A percentile compares a stretch with the other conserved stretches of the same genome.
phyloP scores from a whole-genome alignment of 2,113 vertebrate genomes.

The Syngnathus typhle region DNA sequence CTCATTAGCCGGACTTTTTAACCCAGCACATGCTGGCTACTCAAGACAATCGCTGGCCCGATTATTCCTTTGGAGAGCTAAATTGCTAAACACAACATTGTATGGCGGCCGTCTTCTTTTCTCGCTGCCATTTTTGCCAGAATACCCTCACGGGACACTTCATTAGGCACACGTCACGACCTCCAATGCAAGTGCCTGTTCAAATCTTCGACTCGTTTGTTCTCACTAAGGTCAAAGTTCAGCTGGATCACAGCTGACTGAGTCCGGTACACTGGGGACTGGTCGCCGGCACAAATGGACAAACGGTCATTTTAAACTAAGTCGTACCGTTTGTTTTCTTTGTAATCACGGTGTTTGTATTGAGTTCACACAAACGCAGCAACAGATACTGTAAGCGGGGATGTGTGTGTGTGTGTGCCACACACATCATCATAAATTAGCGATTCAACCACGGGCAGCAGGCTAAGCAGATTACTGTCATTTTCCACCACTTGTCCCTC shows the following conservation, averaged over 20 bases:
- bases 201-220: background rate
- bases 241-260: background rate
- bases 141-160: background rate
- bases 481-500: conserved; percentile 77
- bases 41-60: background rate
- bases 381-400: background rate
- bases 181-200: background rate
- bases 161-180: background rate
- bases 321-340: too few species aligned
- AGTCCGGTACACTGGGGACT: too few species aligned
- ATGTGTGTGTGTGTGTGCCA: background rate
- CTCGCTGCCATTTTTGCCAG: background rate
- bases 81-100: background rate
- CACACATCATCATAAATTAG: conserved; percentile 71
- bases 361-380: background rate
- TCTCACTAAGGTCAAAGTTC: background rate
- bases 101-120: background rate
- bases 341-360: background rate
- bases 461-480: conserved; percentile 77
- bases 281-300: too few species aligned
- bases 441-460: conserved; percentile 66
- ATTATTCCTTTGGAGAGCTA: background rate
- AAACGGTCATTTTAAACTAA: too few species aligned
- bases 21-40: background rate
- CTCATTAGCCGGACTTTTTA: background rate